These are phyloP conservation scores for Thalassoma bifasciatum DNA, from an alignment of 2,113 vertebrate species.

Conservation along the genomic window DNA sequence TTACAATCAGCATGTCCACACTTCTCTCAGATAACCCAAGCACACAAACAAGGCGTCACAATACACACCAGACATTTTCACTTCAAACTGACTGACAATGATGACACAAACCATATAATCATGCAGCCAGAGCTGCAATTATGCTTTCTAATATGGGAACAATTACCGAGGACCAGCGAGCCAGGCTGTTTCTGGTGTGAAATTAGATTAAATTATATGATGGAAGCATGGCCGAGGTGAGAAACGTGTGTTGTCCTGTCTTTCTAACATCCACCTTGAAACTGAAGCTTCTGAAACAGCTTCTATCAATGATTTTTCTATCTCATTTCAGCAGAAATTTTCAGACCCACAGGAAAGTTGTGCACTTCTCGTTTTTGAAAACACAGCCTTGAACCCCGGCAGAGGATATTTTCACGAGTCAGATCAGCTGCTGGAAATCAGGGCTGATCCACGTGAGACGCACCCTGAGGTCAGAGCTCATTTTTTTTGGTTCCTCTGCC, in stretches of 20 bases:
- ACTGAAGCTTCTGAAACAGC: too few relatives aligned
- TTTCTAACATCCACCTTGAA: neutral
- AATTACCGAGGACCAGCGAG: slow-evolving; percentile 66
- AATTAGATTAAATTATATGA: slow-evolving; percentile 72
- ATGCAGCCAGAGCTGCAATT: slow-evolving; percentile 52
- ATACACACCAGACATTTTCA: neutral
- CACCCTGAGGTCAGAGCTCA: slow-evolving; percentile 40
- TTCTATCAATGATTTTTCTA: too few relatives aligned
- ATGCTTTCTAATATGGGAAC: slow-evolving; percentile 63
- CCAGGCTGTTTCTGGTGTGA: slow-evolving; percentile 40
- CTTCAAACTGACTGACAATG: slow-evolving; percentile 26
- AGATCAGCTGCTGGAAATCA: slow-evolving; percentile 22
- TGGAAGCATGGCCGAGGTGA: slow-evolving; percentile 26
- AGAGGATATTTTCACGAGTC: slow-evolving; percentile 18
- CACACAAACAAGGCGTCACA: neutral
- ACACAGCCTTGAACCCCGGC: neutral
- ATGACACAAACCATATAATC: slow-evolving; percentile 51
- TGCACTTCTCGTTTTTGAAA: too few relatives aligned
- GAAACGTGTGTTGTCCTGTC: slow-evolving; percentile 2
- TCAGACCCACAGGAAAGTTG: too few relatives aligned
- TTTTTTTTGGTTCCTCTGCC: slow-evolving; percentile 15
- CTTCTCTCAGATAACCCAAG: neutral
- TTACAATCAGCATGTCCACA: neutral
- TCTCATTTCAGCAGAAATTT: neutral
- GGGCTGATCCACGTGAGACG: slow-evolving; percentile 36